A percentile compares a stretch with the other conserved stretches of the same genome.
Conservation (phyloP, 1,140 invertebrate genomes). For the Eupristina koningsbergeri region DNA sequence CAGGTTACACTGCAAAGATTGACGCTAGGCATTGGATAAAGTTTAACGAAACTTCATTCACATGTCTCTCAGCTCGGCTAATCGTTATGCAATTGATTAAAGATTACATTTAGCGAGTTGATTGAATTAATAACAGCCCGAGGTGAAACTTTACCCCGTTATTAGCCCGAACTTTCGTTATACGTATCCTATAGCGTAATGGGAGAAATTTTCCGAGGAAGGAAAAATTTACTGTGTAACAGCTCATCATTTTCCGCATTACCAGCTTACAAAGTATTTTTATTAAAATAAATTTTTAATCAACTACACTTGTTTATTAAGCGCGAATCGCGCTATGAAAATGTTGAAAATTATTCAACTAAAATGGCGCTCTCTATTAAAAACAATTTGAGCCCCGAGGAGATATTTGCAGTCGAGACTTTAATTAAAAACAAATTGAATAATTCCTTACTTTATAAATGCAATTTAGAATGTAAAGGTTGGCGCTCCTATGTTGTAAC, state of each 20-base stretch:
- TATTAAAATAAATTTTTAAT: neutral
- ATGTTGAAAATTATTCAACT: neutral
- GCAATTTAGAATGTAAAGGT: neutral
- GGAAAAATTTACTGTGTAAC: too few species aligned
- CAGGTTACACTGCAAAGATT: constrained; percentile 10
- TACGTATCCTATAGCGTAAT: neutral
- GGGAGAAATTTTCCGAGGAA: too few species aligned
- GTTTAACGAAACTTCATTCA: neutral
- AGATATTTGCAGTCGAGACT: neutral
- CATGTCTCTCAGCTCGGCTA: neutral
- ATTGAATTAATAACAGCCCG: constrained; percentile 8
- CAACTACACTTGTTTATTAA: neutral
- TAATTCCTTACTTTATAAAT: neutral
- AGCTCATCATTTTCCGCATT: too few species aligned
- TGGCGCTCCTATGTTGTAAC: neutral
- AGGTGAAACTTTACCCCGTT: neutral
- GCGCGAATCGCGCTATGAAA: neutral
- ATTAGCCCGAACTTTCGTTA: neutral
- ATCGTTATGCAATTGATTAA: constrained; percentile 36
- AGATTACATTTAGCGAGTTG: constrained; percentile 23
- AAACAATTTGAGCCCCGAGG: neutral
- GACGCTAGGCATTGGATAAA: constrained; percentile 18
- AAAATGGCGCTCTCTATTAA: neutral
- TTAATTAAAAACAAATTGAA: neutral
- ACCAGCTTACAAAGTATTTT: neutral